Percentiles rank a stretch among this genome's conserved stretches.
phyloP scores from a whole-genome alignment of 2,797 vertebrate genomes.

The Phrynocephalus vlangalii region DNA sequence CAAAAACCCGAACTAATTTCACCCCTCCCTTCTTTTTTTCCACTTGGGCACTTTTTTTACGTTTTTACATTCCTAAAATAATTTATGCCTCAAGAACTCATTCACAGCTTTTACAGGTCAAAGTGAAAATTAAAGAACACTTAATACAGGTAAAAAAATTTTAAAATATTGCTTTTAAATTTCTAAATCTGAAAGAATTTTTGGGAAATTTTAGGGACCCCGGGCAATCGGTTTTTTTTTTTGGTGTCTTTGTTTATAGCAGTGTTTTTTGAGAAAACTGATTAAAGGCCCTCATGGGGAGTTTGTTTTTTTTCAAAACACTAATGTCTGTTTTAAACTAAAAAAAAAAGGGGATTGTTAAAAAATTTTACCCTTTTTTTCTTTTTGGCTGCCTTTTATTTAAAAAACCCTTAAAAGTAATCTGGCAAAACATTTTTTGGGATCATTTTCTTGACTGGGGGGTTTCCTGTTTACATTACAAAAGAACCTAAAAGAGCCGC shows the following conservation, averaged over 20 bases:
- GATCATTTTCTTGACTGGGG: not conserved
- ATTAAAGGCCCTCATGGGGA: not conserved
- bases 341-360: not conserved
- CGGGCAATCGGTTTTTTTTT: not conserved
- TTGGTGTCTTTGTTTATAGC: not conserved
- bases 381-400: not conserved
- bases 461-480: not conserved
- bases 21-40: not conserved
- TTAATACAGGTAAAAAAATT: constrained; percentile 85
- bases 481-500: no score
- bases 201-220: not conserved
- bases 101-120: constrained; percentile 92
- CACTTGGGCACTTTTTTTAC: constrained; percentile 83
- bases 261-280: constrained; percentile 15
- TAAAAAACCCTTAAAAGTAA: no score
- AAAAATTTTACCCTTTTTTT: not conserved
- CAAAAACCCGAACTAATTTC: constrained; percentile 42
- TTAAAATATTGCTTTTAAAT: not conserved
- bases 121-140: constrained; percentile 89
- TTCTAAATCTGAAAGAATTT: not conserved
- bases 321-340: not conserved
- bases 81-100: constrained; percentile 97
- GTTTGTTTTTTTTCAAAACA: not conserved
- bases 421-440: not conserved
- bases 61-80: constrained; percentile 93